Base-by-base conservation (phyloP, 2,888 invertebrate species). In the Megalurothrips usitatus region DNA sequence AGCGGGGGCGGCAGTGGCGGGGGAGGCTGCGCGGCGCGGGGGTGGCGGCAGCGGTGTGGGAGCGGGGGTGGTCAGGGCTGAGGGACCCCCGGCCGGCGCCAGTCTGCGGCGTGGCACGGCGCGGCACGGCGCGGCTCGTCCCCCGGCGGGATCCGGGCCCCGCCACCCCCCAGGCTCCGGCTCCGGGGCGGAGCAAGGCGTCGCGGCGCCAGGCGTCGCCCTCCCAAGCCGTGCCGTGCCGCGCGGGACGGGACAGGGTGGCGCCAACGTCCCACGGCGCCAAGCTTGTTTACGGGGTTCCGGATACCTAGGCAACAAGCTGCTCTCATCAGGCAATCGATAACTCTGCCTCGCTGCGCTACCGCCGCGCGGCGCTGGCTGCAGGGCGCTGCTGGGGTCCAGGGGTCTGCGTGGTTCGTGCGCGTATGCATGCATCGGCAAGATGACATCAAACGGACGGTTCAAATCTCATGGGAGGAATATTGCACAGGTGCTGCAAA, bases 281-380 rank as follows among this genome's bases (percentile, higher is more conserved):
- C 68, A 75, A 75, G 68, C 68, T 75, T 75, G 68, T 75, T 75
- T 75, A 75, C 68, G 68, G 68, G 68, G 68, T 75, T 75, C 68
- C 68, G 68, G 68, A 75, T 75, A 75, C 68, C 68, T 75, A 75
- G 68, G 68, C 68, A 75, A 75, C 68, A 75, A 75, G 68, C 68
- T 75, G 68, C 68, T 75, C 68, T 75, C 68, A 75, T 75, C 68
- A 75, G 68, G 68, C 68, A 75, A 75, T 75, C 68, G 68, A 75
- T 75, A 75, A 75, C 68, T 23, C 68, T 75, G 68, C 23, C 26
- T 12, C 58, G 17, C 58, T 12, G 10, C 52, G 52, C 52, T 12
- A 19, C 52, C 34, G 34, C 34, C 34, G 34, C 6, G 2, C 34
- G 2, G 34, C 6, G 34, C 34, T 43, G 34, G 34, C 34, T 43